phyloP scores from a whole-genome alignment of 2,797 vertebrate species.

The Hoplostethus atlanticus region DNA sequence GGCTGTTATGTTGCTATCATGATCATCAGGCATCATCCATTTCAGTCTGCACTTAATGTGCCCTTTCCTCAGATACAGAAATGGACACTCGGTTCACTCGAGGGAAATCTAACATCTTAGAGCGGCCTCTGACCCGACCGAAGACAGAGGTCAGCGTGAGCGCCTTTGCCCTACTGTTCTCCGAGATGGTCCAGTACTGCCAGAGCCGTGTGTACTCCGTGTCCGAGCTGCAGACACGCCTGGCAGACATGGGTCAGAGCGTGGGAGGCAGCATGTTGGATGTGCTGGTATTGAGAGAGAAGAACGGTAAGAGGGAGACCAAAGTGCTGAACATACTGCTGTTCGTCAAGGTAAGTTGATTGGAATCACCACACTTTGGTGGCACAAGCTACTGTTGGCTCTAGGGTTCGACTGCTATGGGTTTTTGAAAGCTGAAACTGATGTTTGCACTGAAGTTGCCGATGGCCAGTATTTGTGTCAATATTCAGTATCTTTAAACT shows the following conservation, averaged over 20 bases:
- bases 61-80: constrained; percentile 33
- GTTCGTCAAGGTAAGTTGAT: constrained; percentile 89
- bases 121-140: constrained; percentile 89
- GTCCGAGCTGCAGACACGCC: constrained; percentile 92
- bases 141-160: constrained; percentile 92
- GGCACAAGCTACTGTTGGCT: not conserved
- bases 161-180: constrained; percentile 94
- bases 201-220: constrained; percentile 96
- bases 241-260: constrained; percentile 91
- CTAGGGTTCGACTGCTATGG: too few relatives aligned
- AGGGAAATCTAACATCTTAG: constrained; percentile 92
- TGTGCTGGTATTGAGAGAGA: constrained; percentile 91
- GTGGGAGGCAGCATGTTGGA: constrained; percentile 93
- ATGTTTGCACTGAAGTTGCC: too few relatives aligned
- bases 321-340: constrained; percentile 95
- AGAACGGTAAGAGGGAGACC: constrained; percentile 92
- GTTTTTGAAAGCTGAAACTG: too few relatives aligned
- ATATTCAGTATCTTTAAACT: too few relatives aligned
- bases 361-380: not conserved
- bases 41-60: not conserved
- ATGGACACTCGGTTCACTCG: constrained; percentile 95
- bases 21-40: not conserved
- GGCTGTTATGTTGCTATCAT: not conserved
- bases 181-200: constrained; percentile 97
- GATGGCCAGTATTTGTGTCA: too few relatives aligned